Evolutionary conservation across 2,888 invertebrate genomes (phyloP), one percentile per base, ranked within the genome.

Genomic region (Oeneis ivallda): DNA sequence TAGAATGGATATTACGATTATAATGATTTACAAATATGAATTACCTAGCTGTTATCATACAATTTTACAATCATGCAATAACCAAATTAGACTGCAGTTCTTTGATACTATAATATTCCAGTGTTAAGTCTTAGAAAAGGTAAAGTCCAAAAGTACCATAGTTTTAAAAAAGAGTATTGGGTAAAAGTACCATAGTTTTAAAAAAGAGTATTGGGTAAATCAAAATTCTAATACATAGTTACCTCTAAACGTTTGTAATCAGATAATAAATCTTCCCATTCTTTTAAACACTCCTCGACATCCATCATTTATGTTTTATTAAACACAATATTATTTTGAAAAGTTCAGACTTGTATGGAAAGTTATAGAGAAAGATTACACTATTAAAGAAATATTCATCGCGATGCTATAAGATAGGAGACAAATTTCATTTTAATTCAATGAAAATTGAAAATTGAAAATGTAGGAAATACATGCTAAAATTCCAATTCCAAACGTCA

Each of bases 231-330:
- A 39, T 26, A 26, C 41, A 45, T 93, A 41, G 1, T 2, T 41
- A 97, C 97, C 95, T 97, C 96, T 70, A 97, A 93, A 70, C 94
- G 94, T 84, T 95, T 95, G 84, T 94, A 97, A 82, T 97, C 97
- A 53, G 93, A 92, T 65, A 93, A 87, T 72, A 97, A 92, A 81
- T 97, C 97, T 72, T 95, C 93, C 96, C 96, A 97, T 80, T 97
- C 97, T 80, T 94, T 94, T 57, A 94, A 70, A 82, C 94, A 93
- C 75, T 94, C 93, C 72, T 93, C 93, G 70, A 93, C 86, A 77
- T 94, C 94, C 93, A 94, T 94, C 70, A 72, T 79, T 60, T 26
- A 11, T 52, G 26, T 53, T 9, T 41, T 15, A 52, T 34, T 43
- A 66, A 52, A 56, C 54, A 49, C 54, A 60, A 43, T 37, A 50